Percentiles rank a stretch among this genome's conserved stretches.
phyloP scores from a whole-genome alignment of 2,797 vertebrate species.

The Dromococcyx pavoninus region DNA sequence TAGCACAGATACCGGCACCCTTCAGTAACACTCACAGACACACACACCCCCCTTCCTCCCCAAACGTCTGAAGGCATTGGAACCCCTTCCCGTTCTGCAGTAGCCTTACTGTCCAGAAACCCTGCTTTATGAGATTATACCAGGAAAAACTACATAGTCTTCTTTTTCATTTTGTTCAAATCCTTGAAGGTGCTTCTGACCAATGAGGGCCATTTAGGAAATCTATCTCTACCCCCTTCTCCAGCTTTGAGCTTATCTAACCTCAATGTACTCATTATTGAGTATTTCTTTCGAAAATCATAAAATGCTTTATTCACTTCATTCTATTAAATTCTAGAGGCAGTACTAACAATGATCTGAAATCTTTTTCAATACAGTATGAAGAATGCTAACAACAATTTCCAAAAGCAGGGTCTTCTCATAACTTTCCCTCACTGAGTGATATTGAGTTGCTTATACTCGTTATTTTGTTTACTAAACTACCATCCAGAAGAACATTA shows the following conservation, averaged over 20 bases:
- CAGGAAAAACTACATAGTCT: not conserved
- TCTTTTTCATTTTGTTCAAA: not conserved
- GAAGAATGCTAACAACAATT: not conserved
- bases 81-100: not conserved
- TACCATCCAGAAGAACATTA: not conserved
- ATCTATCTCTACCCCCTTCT: not conserved
- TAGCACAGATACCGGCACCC: not conserved
- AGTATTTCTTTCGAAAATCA: not conserved
- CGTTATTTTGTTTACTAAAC: not conserved
- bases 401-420: not conserved
- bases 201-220: not conserved
- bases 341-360: not conserved
- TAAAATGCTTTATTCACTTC: not conserved
- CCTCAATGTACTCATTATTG: fast-evolving
- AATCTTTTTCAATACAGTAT: not conserved
- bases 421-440: not conserved
- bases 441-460: not conserved
- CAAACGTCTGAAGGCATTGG: not conserved
- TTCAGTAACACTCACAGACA: not conserved
- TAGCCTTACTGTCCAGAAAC: not conserved
- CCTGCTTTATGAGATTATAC: not conserved
- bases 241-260: not conserved
- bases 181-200: not conserved
- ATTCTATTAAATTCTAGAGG: not conserved
- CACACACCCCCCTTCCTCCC: too few species aligned